A percentile compares a stretch with the other conserved stretches of the same genome.
phyloP scores from a whole-genome alignment of 2,888 invertebrate species.

The Leuctra nigra region DNA sequence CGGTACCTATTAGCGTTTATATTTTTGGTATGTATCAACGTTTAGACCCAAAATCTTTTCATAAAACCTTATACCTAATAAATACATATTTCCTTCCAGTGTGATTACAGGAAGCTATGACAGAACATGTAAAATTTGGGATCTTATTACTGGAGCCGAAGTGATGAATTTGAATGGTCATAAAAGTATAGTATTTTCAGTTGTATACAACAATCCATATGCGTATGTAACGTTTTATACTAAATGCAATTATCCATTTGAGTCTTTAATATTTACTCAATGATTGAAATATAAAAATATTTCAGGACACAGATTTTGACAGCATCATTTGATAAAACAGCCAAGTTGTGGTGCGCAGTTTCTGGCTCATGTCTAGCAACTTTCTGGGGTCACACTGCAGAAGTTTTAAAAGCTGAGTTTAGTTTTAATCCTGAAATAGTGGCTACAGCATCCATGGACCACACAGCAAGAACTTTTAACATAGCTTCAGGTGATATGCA shows the following conservation, averaged over 20 bases:
- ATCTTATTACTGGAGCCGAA: constrained; percentile 62
- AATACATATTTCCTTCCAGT: too few species aligned
- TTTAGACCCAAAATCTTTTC: too few species aligned
- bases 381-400: constrained; percentile 67
- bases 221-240: constrained; percentile 53
- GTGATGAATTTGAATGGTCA: constrained; percentile 64
- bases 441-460: constrained; percentile 73
- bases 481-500: constrained; percentile 50
- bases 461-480: constrained; percentile 64
- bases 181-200: constrained; percentile 74
- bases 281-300: constrained; percentile 17
- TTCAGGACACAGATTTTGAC: constrained; percentile 65
- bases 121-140: constrained; percentile 75
- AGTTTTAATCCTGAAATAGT: constrained; percentile 56
- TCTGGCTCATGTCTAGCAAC: constrained; percentile 60
- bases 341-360: constrained; percentile 63
- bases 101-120: constrained; percentile 80
- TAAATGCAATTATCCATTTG: not conserved
- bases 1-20: too few species aligned
- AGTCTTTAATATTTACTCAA: not conserved
- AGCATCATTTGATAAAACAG: constrained; percentile 74
- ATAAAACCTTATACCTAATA: too few species aligned
- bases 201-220: constrained; percentile 66
- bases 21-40: too few species aligned
- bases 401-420: constrained; percentile 65